These are phyloP conservation scores for Pseudococcus jackbeardsleyi DNA, from an alignment of 2,888 invertebrate genomes.

Conservation along the genomic window DNA sequence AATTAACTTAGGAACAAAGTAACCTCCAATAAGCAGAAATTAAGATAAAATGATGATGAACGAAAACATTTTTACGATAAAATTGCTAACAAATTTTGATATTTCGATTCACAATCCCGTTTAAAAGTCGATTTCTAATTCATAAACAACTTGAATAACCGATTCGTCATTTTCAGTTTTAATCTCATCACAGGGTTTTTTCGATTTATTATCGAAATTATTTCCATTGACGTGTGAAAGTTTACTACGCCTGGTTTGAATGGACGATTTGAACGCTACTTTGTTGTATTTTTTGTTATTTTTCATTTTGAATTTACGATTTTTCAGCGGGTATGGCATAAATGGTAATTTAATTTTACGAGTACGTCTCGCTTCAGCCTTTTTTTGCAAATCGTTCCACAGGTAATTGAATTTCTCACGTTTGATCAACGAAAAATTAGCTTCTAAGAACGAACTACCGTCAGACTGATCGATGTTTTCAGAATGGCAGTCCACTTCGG, in stretches of 20 bases:
- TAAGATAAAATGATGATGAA: background rate
- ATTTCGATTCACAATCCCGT: background rate
- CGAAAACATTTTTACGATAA: background rate
- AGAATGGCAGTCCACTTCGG: background rate
- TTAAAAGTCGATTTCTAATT: constrained; percentile 31
- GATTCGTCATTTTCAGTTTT: background rate
- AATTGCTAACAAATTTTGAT: background rate
- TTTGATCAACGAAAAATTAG: background rate
- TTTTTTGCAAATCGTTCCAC: constrained; percentile 31
- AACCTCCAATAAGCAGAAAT: background rate
- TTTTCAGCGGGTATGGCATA: background rate
- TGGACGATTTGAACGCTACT: background rate
- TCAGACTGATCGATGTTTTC: background rate
- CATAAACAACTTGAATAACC: constrained; percentile 3
- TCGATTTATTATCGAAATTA: background rate
- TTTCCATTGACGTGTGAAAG: background rate
- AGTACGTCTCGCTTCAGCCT: constrained; percentile 11
- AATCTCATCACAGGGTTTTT: background rate
- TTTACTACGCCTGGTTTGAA: constrained; percentile 18
- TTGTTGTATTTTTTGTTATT: background rate
- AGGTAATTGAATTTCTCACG: constrained; percentile 11
- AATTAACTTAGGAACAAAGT: constrained; percentile 7
- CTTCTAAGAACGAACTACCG: constrained; percentile 26
- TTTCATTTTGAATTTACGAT: background rate
- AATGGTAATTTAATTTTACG: constrained; percentile 24